Conservation (phyloP, 2,113 vertebrate species). For the Mustela nigripes region DNA sequence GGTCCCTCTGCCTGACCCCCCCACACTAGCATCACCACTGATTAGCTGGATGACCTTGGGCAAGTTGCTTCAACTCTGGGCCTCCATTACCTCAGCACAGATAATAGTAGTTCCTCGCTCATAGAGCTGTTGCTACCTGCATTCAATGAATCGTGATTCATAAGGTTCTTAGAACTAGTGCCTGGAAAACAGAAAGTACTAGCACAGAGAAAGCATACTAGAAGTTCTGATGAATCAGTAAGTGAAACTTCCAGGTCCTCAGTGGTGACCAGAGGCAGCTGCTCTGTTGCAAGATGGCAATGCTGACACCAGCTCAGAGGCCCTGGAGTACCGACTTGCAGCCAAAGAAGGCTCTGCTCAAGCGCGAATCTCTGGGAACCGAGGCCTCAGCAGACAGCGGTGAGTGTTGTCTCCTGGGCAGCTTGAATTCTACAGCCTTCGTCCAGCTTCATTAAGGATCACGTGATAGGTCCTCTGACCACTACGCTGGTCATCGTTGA, state of each 20-base stretch:
- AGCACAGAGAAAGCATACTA: background rate
- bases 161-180: background rate
- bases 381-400: constrained; percentile 38
- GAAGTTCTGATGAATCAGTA: background rate
- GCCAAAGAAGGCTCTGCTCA: constrained; percentile 14
- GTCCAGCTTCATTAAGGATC: background rate
- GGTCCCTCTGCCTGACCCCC: background rate
- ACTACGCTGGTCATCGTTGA: background rate
- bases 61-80: background rate
- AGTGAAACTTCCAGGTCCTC: constrained; percentile 57
- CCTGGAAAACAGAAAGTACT: background rate
- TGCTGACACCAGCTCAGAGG: background rate
- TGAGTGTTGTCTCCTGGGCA: constrained; percentile 24
- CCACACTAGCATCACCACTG: too few species aligned
- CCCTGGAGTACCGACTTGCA: constrained; percentile 35
- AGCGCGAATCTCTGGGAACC: background rate
- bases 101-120: background rate
- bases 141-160: background rate
- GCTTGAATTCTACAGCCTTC: background rate
- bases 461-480: too few species aligned
- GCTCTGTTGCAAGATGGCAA: constrained; percentile 31
- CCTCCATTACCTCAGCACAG: background rate
- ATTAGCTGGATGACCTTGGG: background rate
- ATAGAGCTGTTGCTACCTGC: background rate
- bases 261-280: background rate